Evolutionary conservation across 2,888 invertebrate species (phyloP).

Genomic region (Itoplectis maculator): DNA sequence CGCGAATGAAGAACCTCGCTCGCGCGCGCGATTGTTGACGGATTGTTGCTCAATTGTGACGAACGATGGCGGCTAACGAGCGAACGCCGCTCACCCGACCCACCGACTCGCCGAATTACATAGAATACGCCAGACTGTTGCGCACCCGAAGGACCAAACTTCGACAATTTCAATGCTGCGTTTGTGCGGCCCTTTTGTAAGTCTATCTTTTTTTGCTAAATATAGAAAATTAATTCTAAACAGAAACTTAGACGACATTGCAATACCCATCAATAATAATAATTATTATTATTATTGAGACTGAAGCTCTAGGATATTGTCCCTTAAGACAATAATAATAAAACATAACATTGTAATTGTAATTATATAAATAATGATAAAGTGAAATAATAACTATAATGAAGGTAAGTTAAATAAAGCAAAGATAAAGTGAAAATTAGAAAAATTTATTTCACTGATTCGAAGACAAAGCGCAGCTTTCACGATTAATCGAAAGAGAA

Average conservation of each 20-base stretch:
- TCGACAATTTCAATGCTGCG: slow-evolving; percentile 89
- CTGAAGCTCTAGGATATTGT: too few relatives aligned
- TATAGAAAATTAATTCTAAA: too few relatives aligned
- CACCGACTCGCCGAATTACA: slow-evolving; percentile 84
- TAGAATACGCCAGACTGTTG: slow-evolving; percentile 85
- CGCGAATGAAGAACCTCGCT: too few relatives aligned
- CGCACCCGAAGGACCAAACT: slow-evolving; percentile 84
- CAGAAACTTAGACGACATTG: too few relatives aligned
- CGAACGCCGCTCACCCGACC: slow-evolving; percentile 85
- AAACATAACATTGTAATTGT: not conserved
- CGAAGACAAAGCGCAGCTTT: too few relatives aligned
- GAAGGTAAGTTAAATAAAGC: too few relatives aligned
- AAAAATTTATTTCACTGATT: too few relatives aligned
- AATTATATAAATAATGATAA: not conserved
- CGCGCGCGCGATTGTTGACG: slow-evolving; percentile 36
- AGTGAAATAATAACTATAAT: too few relatives aligned
- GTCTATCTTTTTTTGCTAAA: slow-evolving; percentile 80
- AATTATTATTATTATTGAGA: too few relatives aligned
- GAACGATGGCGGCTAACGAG: slow-evolving; percentile 83
- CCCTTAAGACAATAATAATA: too few relatives aligned
- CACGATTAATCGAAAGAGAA: too few relatives aligned
- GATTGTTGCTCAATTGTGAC: not conserved
- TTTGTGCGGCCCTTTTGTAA: slow-evolving; percentile 90
- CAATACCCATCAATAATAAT: too few relatives aligned
- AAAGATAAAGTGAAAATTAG: not conserved